Evolutionary conservation across 64 coral and sea anemone species (phyloP).

Genomic region (Montipora sp.): DNA sequence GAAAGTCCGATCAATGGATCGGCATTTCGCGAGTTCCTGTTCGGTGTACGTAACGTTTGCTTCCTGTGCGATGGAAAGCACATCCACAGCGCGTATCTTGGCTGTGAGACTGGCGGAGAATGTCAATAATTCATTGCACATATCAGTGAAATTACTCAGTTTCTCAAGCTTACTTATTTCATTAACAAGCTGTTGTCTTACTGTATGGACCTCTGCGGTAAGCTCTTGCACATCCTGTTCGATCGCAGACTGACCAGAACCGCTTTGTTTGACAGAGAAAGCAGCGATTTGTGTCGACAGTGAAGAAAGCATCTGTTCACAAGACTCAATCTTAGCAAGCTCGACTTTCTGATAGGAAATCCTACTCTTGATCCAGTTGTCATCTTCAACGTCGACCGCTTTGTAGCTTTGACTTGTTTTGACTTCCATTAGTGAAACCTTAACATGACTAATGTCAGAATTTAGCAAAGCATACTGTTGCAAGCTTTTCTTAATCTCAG

Average conservation of each 20-base stretch:
- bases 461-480: not conserved
- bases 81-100: not conserved
- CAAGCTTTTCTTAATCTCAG: constrained; percentile 2
- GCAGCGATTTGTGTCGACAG: not conserved
- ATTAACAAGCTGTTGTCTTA: not conserved
- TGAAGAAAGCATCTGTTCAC: not conserved
- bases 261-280: not conserved
- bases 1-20: not conserved
- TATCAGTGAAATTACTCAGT: constrained; percentile 2
- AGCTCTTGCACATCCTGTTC: not conserved
- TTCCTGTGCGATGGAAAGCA: not conserved
- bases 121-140: not conserved
- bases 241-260: not conserved
- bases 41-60: not conserved
- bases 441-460: not conserved
- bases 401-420: not conserved
- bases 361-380: constrained; percentile 21
- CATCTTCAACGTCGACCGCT: constrained; percentile 14
- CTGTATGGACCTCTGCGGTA: not conserved
- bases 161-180: constrained; percentile 36
- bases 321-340: constrained; percentile 29
- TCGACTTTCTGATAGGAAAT: not conserved
- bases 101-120: not conserved
- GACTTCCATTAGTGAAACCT: not conserved
- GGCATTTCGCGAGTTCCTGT: constrained; percentile 12